A percentile compares a stretch with the other conserved stretches of the same genome.
These are phyloP conservation scores for Bursaphelenchus okinawaensis DNA, from an alignment of 2,888 invertebrate genomes.

Conservation along the genomic window DNA sequence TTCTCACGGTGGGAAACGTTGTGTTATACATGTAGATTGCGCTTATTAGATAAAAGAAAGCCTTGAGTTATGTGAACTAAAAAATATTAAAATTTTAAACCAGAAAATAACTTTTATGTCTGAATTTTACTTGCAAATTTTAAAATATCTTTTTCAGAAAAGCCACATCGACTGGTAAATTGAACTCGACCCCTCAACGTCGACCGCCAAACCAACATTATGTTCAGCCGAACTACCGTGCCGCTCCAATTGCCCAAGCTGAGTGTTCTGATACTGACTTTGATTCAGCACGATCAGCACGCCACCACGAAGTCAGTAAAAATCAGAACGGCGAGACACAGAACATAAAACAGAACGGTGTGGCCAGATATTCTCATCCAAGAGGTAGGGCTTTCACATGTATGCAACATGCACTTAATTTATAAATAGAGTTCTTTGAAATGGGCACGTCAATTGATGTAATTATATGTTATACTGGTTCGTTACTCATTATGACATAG, in stretches of 20 bases:
- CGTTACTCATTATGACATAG: no score
- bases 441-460: no score
- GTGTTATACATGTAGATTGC: no score
- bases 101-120: no score
- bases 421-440: no score
- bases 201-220: not conserved
- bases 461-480: no score
- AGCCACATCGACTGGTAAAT: not conserved
- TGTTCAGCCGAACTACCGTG: constrained; percentile 6
- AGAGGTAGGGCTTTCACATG: no score
- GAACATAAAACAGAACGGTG: constrained; percentile 21
- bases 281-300: constrained; percentile 41
- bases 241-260: constrained; percentile 56
- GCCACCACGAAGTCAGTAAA: constrained; percentile 25
- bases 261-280: constrained; percentile 57
- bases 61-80: no score
- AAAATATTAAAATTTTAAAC: no score
- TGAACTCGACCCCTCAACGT: not conserved
- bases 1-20: not conserved
- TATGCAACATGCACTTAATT: constrained; percentile 25
- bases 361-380: not conserved
- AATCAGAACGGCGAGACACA: constrained; percentile 20
- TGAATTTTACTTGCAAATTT: no score
- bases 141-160: not conserved
- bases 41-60: no score